Evolutionary conservation across 2,113 vertebrate genomes (phyloP).

Genomic region (Ophthalmolycus amberensis): DNA sequence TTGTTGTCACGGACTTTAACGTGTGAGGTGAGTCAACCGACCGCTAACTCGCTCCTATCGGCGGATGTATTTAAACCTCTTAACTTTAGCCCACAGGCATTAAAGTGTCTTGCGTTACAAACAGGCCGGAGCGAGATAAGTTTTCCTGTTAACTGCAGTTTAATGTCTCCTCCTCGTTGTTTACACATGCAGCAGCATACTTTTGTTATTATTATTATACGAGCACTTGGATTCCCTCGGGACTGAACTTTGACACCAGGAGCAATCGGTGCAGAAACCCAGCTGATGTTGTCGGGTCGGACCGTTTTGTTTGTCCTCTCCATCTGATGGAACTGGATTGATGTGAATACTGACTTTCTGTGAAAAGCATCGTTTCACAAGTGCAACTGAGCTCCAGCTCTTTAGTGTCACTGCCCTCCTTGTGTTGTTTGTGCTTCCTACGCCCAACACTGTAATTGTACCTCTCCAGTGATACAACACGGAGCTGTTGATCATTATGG

Average conservation of each 20-base stretch:
- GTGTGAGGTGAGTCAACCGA: slow-evolving; percentile 63
- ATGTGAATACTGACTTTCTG: background rate
- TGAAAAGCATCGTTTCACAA: background rate
- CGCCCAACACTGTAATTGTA: slow-evolving; percentile 1
- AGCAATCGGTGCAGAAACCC: background rate
- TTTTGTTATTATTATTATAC: background rate
- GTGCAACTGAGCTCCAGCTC: background rate
- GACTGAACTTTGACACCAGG: slow-evolving; percentile 27
- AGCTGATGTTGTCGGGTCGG: background rate
- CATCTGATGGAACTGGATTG: background rate
- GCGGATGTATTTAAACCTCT: slow-evolving; percentile 41
- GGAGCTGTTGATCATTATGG: slow-evolving; percentile 13
- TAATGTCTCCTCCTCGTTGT: slow-evolving; percentile 1
- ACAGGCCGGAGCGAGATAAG: slow-evolving; percentile 28
- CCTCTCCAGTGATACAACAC: background rate
- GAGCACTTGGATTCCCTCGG: background rate
- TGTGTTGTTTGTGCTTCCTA: slow-evolving; percentile 23
- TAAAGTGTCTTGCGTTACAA: background rate
- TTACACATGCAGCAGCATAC: background rate
- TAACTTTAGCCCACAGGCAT: slow-evolving; percentile 28
- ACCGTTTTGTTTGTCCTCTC: background rate
- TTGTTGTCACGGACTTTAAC: slow-evolving; percentile 50
- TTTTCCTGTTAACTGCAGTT: slow-evolving; percentile 39
- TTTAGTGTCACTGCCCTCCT: slow-evolving; percentile 1
- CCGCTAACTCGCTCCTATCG: slow-evolving; percentile 2